Evolutionary conservation across 2,888 invertebrate genomes (phyloP).

Genomic region (Drosophila flavopinicola): DNA sequence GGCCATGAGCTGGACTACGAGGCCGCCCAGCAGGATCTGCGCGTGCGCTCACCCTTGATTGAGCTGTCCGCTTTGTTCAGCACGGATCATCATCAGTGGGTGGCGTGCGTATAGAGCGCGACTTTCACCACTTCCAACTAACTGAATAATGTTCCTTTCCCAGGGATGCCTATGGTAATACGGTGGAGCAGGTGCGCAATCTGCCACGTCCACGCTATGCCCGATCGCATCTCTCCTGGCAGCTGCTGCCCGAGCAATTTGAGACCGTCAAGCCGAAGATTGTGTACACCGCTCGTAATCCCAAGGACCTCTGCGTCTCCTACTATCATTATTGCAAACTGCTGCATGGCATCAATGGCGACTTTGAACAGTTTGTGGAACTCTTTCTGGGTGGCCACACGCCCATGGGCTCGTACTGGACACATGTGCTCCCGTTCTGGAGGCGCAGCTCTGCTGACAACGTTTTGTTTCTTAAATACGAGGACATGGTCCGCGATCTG

Average conservation of each 20-base stretch:
- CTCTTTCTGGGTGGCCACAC: slow-evolving; percentile 89
- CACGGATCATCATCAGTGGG: slow-evolving; percentile 87
- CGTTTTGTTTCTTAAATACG: slow-evolving; percentile 91
- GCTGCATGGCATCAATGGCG: slow-evolving; percentile 87
- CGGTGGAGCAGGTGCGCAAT: slow-evolving; percentile 89
- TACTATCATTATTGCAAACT: slow-evolving; percentile 92
- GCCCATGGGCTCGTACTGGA: slow-evolving; percentile 88
- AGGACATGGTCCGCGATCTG: slow-evolving; percentile 92
- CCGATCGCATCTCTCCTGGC: slow-evolving; percentile 90
- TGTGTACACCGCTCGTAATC: slow-evolving; percentile 94
- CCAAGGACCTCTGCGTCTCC: slow-evolving; percentile 95
- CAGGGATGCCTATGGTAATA: slow-evolving; percentile 86
- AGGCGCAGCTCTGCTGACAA: slow-evolving; percentile 89
- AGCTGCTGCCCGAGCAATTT: slow-evolving; percentile 88
- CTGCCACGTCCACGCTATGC: slow-evolving; percentile 90
- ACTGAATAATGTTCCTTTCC: neutral
- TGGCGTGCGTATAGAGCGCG: slow-evolving; percentile 85
- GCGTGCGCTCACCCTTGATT: slow-evolving; percentile 89
- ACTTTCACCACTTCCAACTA: neutral
- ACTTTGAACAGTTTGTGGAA: slow-evolving; percentile 91
- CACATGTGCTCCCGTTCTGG: slow-evolving; percentile 89
- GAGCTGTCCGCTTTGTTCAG: slow-evolving; percentile 89
- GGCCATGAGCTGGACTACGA: slow-evolving; percentile 92
- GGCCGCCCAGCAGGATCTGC: slow-evolving; percentile 87
- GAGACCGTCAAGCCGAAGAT: slow-evolving; percentile 90